These are phyloP conservation scores for Chiridota heheva DNA, from an alignment of 35 echinoderm and acorn worm genomes.

Conservation along the genomic window DNA sequence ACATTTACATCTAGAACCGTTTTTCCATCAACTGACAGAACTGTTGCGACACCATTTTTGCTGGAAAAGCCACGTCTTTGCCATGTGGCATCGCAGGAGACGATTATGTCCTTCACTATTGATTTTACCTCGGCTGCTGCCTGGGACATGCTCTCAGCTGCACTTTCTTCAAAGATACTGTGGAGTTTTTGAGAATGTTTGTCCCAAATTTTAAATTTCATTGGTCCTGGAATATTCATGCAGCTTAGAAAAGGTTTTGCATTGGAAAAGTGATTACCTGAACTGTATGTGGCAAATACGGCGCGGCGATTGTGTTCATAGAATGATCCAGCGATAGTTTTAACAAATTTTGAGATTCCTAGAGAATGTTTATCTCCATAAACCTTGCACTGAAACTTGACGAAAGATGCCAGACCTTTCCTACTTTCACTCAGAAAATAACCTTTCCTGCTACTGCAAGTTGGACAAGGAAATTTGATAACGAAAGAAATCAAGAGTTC, in stretches of 20 bases:
- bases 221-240: too few relatives aligned
- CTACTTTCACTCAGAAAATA: background rate
- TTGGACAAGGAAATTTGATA: background rate
- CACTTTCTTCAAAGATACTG: background rate
- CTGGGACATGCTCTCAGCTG: background rate
- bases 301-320: background rate
- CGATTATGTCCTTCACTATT: too few relatives aligned
- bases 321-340: background rate
- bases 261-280: too few relatives aligned
- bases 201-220: too few relatives aligned
- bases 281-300: too few relatives aligned
- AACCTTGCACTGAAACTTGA: background rate
- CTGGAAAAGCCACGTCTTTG: background rate
- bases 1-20: background rate
- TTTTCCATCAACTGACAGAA: slow-evolving; percentile 21
- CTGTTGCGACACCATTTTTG: slow-evolving; percentile 1
- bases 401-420: background rate
- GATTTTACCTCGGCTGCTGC: slow-evolving; percentile 1
- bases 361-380: background rate
- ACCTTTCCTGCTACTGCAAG: background rate
- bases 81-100: background rate
- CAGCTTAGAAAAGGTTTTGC: too few relatives aligned
- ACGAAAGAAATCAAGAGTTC: background rate
- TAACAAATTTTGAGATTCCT: background rate
- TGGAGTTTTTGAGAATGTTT: background rate